These are phyloP conservation scores for Limnothrissa miodon DNA, from an alignment of 2,113 vertebrate genomes.

Conservation along the genomic window DNA sequence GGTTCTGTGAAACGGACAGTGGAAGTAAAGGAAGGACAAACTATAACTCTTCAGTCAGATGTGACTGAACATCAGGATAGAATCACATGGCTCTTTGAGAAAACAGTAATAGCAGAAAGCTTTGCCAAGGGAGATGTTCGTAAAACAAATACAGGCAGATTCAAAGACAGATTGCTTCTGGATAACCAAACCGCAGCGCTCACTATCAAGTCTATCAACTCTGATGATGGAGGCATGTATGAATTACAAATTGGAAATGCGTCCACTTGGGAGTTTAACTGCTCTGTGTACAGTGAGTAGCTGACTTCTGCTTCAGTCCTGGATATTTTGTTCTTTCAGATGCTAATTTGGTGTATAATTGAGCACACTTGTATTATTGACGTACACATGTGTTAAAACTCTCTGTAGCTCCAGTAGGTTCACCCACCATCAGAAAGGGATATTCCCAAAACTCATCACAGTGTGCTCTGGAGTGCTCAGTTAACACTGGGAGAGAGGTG, in stretches of 20 bases:
- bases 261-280: background rate
- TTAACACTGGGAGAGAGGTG: constrained; percentile 36
- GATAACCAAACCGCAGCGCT: constrained; percentile 24
- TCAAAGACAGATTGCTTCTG: constrained; percentile 26
- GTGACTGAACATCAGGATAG: constrained; percentile 1
- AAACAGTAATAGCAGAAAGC: background rate
- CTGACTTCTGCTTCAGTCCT: background rate
- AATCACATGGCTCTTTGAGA: background rate
- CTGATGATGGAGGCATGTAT: constrained; percentile 21
- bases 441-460: background rate
- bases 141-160: constrained; percentile 19
- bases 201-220: constrained; percentile 33
- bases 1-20: background rate
- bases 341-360: background rate
- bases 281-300: constrained; percentile 31
- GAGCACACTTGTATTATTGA: background rate
- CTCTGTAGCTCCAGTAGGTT: constrained; percentile 20
- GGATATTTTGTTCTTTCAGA: background rate
- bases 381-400: background rate
- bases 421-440: constrained; percentile 14
- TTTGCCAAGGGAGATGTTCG: background rate
- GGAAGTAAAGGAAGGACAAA: constrained; percentile 18
- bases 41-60: constrained; percentile 7
- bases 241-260: background rate
- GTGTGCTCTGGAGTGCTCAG: constrained; percentile 29